Base-by-base conservation (phyloP, 2,888 invertebrate species). In the Xiphydria camelus region DNA sequence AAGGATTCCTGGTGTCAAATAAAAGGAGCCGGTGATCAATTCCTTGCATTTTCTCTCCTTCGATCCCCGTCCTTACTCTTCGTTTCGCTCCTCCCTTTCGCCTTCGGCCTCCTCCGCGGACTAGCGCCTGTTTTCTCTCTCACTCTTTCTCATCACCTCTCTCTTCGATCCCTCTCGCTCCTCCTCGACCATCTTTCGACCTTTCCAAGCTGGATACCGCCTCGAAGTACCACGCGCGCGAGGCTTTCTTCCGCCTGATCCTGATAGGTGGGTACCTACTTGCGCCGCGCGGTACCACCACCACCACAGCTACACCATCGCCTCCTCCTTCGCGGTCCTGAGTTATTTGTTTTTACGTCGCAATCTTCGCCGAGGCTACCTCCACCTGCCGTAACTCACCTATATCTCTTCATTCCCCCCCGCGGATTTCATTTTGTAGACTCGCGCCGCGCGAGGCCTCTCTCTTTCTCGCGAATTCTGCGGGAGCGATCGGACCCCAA, bases 1-100 rank as follows among this genome's bases (percentile, higher is more conserved):
- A 48, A 40, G 37, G 47, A 50, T 47, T 35, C 37, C 35, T 26
- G 15, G 12, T 37, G 49, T 40, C 36, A 39, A 53, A 51, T 49
- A 41, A 34, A 42, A 47, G 36, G 40, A 26, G 39, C 32, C 20
- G 36, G 37, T 43, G 36, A 46, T 48, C 33, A 46, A 53, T 46
- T 45, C 41, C 42, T 49, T 35, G 37, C 22, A 41, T 29, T 36
- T 10, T 34, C 34, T 15, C 35, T 37, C 6, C 26, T 25, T 15
- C 37, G 29, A 17, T 38, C 23, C 2, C 31, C 19, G 10, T 37
- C 33, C 37, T 38, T 39, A 26, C 26, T 15, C 35, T 35, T 23
- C 36, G 49, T 12, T 36, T 15, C 17, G 4, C 4, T 15, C 34
- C 4, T 34, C 32, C 4, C 10, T 40, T 48, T 40, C 21, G 19